Evolutionary conservation across 2,888 invertebrate species (phyloP), one percentile per base, ranked within the genome.

Genomic region (Troides oblongomaculatus): DNA sequence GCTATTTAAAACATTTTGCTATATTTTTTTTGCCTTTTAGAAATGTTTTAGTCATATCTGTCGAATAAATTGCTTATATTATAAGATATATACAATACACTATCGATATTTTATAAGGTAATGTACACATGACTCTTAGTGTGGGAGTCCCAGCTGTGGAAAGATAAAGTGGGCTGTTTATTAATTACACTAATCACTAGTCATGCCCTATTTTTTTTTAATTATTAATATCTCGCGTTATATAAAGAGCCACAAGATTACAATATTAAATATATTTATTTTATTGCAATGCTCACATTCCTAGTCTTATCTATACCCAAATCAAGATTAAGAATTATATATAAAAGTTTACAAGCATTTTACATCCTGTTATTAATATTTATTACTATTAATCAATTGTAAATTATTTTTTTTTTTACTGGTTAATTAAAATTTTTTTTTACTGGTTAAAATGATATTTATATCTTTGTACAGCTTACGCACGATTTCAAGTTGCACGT

Each of bases 251-350:
- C 14, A 39, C 36, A 66, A 62, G 57, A 39, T 39, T 39, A 39
- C 39, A 39, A 59, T 23, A 64, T 53, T 60, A 57, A 56, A 43
- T 43, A 43, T 63, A 56, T 50, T 61, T 56, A 62, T 61, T 64
- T 18, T 36, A 59, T 59, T 67, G 39, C 61, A 62, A 30, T 59
- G 71, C 78, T 81, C 77, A 83, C 84, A 87, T 86, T 86, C 86
- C 86, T 84, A 82, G 81, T 81, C 78, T 73, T 74, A 69, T 36
- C 64, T 61, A 59, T 66, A n/a, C 25, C 50, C 30, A 61, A 64
- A 17, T 61, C 46, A 58, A 59, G 57, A 59, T 21, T 21, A 21
- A 21, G 36, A 36, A 62, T 39, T 53, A 21, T 59, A 58, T 63
- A 23, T 12, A 23, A 58, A 25, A 18, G 36, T 1, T 21, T 36